Percentiles rank a stretch among this genome's conserved stretches.
Evolutionary conservation across 2,797 vertebrate species (phyloP).

Genomic region (Botia kubotai): DNA sequence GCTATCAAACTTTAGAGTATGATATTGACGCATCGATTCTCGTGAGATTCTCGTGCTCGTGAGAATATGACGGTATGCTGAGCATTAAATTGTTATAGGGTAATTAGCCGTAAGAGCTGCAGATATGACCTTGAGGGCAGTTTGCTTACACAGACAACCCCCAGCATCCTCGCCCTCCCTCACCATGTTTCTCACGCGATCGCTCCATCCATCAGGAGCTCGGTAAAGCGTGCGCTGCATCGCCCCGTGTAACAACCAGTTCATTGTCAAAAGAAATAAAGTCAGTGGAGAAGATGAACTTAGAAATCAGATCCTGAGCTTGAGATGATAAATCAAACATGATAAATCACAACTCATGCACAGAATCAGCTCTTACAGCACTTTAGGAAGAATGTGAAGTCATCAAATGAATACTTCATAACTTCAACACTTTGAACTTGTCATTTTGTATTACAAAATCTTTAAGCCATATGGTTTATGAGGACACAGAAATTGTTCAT

Average conservation of each 20-base stretch:
- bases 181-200: conserved; percentile 66
- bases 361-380: neutral
- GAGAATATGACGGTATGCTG: neutral
- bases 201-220: conserved; percentile 51
- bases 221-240: conserved; percentile 57
- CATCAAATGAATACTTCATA: conserved; percentile 24
- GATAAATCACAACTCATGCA: conserved; percentile 2
- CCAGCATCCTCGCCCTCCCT: conserved; percentile 4
- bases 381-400: neutral
- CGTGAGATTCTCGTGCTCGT: too few relatives aligned
- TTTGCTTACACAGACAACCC: conserved; percentile 37
- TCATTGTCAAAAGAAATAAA: conserved; percentile 55
- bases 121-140: conserved; percentile 55
- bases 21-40: neutral
- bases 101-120: conserved; percentile 36
- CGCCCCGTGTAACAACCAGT: conserved; percentile 48
- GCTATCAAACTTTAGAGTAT: neutral
- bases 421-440: neutral
- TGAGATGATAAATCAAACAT: neutral
- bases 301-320: conserved; percentile 28
- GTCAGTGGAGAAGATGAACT: conserved; percentile 44
- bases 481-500: too few relatives aligned
- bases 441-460: too few relatives aligned
- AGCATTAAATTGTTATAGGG: neutral
- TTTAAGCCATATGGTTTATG: too few relatives aligned